Base-by-base conservation (phyloP, 2,113 vertebrate species). In the Chlorocebus sabaeus region DNA sequence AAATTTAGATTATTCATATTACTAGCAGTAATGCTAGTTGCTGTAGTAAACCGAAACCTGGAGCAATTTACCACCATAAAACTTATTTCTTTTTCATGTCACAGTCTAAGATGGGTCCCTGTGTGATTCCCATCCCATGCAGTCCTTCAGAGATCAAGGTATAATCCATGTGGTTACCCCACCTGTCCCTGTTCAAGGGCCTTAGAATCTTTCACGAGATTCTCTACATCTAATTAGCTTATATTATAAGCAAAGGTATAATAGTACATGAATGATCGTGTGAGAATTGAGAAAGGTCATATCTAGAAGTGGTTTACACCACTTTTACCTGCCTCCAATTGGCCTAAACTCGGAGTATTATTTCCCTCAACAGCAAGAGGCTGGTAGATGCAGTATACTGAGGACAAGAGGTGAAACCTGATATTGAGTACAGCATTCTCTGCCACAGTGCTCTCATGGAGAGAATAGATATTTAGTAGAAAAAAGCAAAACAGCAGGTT, bases 371-470 rank as follows among this genome's bases (percentile, higher is more conserved):
- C 0, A 55, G 12, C 6, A 68, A 17, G 16, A 75, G 45, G 3
- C 6, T 48, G 32, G 3, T 10, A 59, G 7, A 30, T 43, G 6
- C 17, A 43, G 23, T 43, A 3, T 83, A 52, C 8, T 14, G 11
- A 61, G 16, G 16, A 9, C 18, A 43, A 23, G 27, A 80, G 10
- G 2, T 38, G 61, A 92, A 82, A 22, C 1, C 0, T 22, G 50
- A 18, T 12, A 40, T n/a, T 2, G 23, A 79, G 14, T 7, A 70
- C 0, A 13, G 1, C 0, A 20, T 50, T 67, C 27, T 68, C 16
- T 55, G 32, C 8, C 32, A 25, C 20, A 20, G 8, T 6, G 1
- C 5, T 52, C 20, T 89, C n/a, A 67, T 6, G 2, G 8, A 48
- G 14, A 32, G 1, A 35, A 55, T 1, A 78, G 17, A 40, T 45